Conservation (phyloP, 2,888 invertebrate genomes). For the Chelonus formosanus region DNA sequence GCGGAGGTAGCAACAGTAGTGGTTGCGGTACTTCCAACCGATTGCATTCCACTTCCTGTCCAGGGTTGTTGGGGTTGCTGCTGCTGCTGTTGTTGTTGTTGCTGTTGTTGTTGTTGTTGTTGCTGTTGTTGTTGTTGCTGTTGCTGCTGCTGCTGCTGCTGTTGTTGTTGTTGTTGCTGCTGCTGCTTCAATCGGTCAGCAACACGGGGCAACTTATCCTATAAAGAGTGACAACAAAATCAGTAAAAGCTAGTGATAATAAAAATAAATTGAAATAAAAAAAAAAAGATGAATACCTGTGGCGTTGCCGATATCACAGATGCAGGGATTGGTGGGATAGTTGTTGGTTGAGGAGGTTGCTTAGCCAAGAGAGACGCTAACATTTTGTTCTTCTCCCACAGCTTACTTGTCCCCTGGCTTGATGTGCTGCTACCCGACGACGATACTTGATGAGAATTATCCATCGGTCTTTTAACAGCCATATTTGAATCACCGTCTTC, state of each 20-base stretch:
- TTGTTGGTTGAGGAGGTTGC: constrained; percentile 74
- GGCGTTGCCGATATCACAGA: constrained; percentile 76
- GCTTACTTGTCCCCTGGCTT: constrained; percentile 70
- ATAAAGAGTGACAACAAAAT: constrained; percentile 11
- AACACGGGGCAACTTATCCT: constrained; percentile 71
- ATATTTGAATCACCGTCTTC: constrained; percentile 71
- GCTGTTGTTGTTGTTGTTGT: constrained; percentile 46
- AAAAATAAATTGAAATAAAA: too few relatives aligned
- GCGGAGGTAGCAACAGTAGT: constrained; percentile 58
- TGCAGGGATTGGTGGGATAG: constrained; percentile 71
- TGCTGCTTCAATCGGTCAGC: constrained; percentile 48
- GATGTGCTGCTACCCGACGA: constrained; percentile 56
- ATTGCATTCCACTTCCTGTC: constrained; percentile 55
- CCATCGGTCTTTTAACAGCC: constrained; percentile 66
- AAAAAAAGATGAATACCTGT: constrained; percentile 62
- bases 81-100: constrained; percentile 48
- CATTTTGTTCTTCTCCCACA: constrained; percentile 87
- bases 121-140: constrained; percentile 63
- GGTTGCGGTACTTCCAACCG: constrained; percentile 55
- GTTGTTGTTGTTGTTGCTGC: constrained; percentile 47
- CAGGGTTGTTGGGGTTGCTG: constrained; percentile 49
- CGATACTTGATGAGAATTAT: constrained; percentile 62
- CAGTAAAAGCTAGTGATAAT: not conserved
- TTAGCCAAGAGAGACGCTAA: constrained; percentile 83
- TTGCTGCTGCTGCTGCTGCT: constrained; percentile 46